These are phyloP conservation scores for Ditula angustiorana DNA, from an alignment of 2,888 invertebrate species.

Conservation along the genomic window DNA sequence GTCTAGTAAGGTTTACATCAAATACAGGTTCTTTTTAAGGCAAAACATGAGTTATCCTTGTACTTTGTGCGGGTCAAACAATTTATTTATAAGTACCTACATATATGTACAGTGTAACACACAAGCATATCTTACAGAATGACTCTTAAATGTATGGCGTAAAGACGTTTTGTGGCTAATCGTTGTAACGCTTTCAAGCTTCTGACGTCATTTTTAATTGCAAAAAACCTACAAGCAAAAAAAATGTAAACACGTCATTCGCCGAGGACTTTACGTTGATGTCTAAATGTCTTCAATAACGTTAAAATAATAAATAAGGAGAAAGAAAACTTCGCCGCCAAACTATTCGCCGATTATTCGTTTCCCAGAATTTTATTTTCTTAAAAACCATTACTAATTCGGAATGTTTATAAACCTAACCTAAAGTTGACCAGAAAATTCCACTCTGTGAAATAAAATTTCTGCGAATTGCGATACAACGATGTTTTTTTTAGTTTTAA, in stretches of 20 bases:
- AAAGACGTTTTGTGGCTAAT: background rate
- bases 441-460: too few species aligned
- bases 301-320: too few species aligned
- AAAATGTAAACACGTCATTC: background rate
- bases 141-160: background rate
- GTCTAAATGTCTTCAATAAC: background rate
- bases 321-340: too few species aligned
- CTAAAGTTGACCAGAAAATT: too few species aligned
- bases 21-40: constrained; percentile 23
- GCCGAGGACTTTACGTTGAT: background rate
- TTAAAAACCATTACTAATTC: too few species aligned
- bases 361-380: too few species aligned
- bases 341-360: too few species aligned
- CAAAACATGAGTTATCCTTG: constrained; percentile 33
- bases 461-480: too few species aligned
- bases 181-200: background rate
- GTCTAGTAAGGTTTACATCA: constrained; percentile 3
- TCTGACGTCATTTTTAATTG: constrained; percentile 1
- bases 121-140: too few species aligned
- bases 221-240: background rate
- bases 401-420: too few species aligned
- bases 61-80: constrained; percentile 27
- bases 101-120: too few species aligned
- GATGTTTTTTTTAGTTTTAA: too few species aligned
- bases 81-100: background rate